Percentiles rank a stretch among this genome's conserved stretches.
Conservation (phyloP, 2,113 vertebrate genomes). For the Oncorhynchus mykiss region DNA sequence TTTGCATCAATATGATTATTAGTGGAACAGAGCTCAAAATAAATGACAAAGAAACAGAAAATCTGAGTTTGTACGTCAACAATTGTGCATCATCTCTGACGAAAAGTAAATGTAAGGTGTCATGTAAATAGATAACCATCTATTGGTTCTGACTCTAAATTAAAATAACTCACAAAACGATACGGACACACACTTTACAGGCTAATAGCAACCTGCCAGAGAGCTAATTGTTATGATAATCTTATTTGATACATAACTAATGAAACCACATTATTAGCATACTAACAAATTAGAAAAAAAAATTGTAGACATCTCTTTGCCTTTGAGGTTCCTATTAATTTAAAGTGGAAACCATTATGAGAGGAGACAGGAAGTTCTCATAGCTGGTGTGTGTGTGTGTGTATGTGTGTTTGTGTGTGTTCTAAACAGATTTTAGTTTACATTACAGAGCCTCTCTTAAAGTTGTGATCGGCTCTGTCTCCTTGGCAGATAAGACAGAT, state of each 20-base stretch:
- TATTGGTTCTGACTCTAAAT: slow-evolving; percentile 61
- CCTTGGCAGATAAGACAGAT: slow-evolving; percentile 12
- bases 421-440: too few species aligned
- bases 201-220: slow-evolving; percentile 57
- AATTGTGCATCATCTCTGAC: background rate
- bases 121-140: slow-evolving; percentile 17
- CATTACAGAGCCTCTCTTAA: background rate
- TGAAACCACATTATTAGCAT: slow-evolving; percentile 56
- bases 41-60: too few species aligned
- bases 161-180: slow-evolving; percentile 47
- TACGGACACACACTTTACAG: slow-evolving; percentile 56
- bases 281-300: slow-evolving; percentile 38
- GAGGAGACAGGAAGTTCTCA: too few species aligned
- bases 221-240: slow-evolving; percentile 59
- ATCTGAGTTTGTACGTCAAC: too few species aligned
- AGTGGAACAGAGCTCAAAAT: background rate
- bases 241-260: slow-evolving; percentile 47
- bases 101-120: slow-evolving; percentile 3
- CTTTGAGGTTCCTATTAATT: slow-evolving; percentile 6
- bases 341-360: background rate
- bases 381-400: background rate
- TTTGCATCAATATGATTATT: background rate
- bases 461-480: background rate
- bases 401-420: background rate
- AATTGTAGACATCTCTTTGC: slow-evolving; percentile 28